Evolutionary conservation across 2,888 invertebrate genomes (phyloP).

Genomic region (Eledona agricola): DNA sequence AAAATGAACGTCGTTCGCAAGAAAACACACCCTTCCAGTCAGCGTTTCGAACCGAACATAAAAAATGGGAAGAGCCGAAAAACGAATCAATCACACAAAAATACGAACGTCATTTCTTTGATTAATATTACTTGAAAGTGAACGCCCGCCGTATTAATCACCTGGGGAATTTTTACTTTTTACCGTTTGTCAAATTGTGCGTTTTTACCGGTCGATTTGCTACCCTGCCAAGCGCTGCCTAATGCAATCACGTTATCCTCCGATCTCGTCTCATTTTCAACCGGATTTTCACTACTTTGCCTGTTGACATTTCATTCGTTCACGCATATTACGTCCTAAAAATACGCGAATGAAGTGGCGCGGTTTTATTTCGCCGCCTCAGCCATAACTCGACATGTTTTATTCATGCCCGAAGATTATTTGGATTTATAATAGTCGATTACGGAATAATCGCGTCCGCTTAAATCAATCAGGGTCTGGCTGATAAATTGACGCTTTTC

Average conservation of each 20-base stretch:
- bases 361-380: constrained; percentile 14
- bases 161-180: too few relatives aligned
- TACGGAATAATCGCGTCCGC: constrained; percentile 2
- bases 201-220: constrained; percentile 10
- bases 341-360: constrained; percentile 15
- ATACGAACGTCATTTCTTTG: too few relatives aligned
- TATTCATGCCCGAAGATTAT: constrained; percentile 14
- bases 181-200: too few relatives aligned
- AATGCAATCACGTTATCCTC: constrained; percentile 9
- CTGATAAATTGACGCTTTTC: constrained; percentile 2
- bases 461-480: constrained; percentile 5
- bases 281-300: constrained; percentile 2
- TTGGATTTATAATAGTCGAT: constrained; percentile 5
- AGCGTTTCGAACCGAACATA: too few relatives aligned
- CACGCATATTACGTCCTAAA: constrained; percentile 19
- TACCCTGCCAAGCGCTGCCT: constrained; percentile 4
- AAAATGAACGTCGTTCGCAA: too few relatives aligned
- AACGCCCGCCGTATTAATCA: too few relatives aligned
- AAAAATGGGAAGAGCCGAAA: too few relatives aligned
- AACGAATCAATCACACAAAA: too few relatives aligned
- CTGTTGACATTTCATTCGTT: constrained; percentile 22
- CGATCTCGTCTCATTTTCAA: constrained; percentile 1
- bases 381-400: constrained; percentile 16
- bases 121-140: too few relatives aligned
- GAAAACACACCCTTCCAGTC: too few relatives aligned